These are phyloP conservation scores for Hetaerina titia DNA, from an alignment of 2,888 invertebrate genomes.

Conservation along the genomic window DNA sequence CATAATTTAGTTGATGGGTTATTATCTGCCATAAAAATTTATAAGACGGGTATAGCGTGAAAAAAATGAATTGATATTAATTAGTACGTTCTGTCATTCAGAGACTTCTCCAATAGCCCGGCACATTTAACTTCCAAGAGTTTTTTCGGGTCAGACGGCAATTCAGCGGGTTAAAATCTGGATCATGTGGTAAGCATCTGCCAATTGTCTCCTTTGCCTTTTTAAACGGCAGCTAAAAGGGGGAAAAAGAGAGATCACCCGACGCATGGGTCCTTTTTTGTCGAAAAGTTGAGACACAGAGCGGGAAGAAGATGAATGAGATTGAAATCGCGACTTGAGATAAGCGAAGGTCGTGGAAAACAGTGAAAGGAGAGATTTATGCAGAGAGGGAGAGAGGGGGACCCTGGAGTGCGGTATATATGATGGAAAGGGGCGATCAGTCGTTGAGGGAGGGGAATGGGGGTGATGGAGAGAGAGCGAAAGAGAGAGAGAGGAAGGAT, in stretches of 20 bases:
- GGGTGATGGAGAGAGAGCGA: background rate
- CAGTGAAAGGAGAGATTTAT: constrained; percentile 19
- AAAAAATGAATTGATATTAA: too few species aligned
- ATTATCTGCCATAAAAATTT: too few species aligned
- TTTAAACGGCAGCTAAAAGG: background rate
- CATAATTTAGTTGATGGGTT: too few species aligned
- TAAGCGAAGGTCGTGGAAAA: background rate
- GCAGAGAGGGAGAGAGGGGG: background rate
- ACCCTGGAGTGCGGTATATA: background rate
- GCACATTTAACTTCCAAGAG: too few species aligned
- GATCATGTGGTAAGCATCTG: background rate
- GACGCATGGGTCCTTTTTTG: background rate
- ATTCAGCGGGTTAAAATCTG: background rate
- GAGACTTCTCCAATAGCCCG: too few species aligned
- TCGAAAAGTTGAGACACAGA: background rate
- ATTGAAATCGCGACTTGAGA: background rate
- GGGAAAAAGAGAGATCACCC: background rate
- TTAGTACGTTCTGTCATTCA: too few species aligned
- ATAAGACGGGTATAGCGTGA: too few species aligned
- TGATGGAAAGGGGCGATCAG: background rate
- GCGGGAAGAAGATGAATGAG: background rate
- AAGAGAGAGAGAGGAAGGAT: background rate
- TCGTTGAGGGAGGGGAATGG: background rate
- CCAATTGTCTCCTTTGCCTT: background rate
- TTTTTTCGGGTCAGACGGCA: too few species aligned